Percentiles rank a stretch among this genome's conserved stretches.
These are phyloP conservation scores for Branchinecta lynchi DNA, from an alignment of 1,140 invertebrate species.

Conservation along the genomic window DNA sequence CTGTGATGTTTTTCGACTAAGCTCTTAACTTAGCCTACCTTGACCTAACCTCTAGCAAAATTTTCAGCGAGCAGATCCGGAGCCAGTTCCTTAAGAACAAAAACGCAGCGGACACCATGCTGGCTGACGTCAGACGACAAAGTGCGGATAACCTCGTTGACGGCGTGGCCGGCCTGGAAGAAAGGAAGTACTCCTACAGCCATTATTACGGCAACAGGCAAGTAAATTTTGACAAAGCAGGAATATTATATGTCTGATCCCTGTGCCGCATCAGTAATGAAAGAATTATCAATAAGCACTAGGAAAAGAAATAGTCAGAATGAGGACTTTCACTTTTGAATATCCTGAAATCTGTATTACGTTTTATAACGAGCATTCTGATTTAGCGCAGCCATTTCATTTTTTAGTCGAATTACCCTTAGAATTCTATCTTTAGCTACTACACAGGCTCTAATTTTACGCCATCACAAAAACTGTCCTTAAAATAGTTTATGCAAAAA, in stretches of 20 bases:
- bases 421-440: no score
- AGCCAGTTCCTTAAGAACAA: slow-evolving; percentile 52
- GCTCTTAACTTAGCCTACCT: no score
- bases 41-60: no score
- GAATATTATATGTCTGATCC: slow-evolving; percentile 10
- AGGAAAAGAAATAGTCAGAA: slow-evolving; percentile 10
- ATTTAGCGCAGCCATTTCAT: no score
- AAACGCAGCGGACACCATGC: slow-evolving; percentile 46
- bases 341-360: no score
- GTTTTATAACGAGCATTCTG: no score
- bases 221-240: background rate
- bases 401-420: no score
- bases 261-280: background rate
- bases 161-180: slow-evolving; percentile 39
- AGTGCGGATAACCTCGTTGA: slow-evolving; percentile 34
- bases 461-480: no score
- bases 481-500: no score
- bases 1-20: no score
- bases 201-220: slow-evolving; percentile 40
- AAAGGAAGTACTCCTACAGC: slow-evolving; percentile 40
- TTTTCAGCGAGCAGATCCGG: slow-evolving; percentile 52
- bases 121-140: slow-evolving; percentile 44
- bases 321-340: no score
- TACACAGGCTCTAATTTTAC: no score
- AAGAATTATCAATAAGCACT: background rate